Conservation (phyloP, 2,797 vertebrate species). For the Luscinia megarhynchos region DNA sequence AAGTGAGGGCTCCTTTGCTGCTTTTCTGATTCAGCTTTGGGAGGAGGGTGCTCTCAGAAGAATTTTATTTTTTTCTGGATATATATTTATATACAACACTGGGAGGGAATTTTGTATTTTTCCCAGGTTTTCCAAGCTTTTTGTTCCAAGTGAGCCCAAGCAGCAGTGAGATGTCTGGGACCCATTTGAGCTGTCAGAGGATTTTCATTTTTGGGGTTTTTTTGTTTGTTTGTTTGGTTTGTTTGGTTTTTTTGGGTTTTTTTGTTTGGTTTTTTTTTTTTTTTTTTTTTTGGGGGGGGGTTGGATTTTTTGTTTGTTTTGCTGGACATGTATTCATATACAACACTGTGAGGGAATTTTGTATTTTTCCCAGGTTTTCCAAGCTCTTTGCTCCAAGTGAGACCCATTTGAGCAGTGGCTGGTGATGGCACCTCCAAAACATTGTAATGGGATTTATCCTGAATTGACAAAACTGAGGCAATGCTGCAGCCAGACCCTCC, state of each 20-base stretch:
- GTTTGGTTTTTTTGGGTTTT: too few relatives aligned
- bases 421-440: background rate
- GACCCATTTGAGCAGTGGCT: background rate
- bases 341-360: background rate
- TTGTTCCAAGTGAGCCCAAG: background rate
- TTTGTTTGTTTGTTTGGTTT: too few relatives aligned
- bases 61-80: background rate
- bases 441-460: background rate
- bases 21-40: background rate
- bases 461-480: background rate
- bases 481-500: background rate
- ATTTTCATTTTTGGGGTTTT: too few relatives aligned
- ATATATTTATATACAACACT: accelerated
- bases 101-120: background rate
- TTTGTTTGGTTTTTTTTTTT: too few relatives aligned
- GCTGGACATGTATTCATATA: accelerated
- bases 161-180: accelerated
- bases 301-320: background rate
- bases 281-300: too few relatives aligned
- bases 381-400: background rate
- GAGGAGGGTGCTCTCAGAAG: background rate
- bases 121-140: background rate
- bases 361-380: background rate
- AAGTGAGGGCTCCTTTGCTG: background rate
- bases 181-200: too few relatives aligned